Percentiles rank a stretch among this genome's conserved stretches.
These are phyloP conservation scores for Neostethus bicornis DNA, from an alignment of 2,797 vertebrate genomes.

Conservation along the genomic window DNA sequence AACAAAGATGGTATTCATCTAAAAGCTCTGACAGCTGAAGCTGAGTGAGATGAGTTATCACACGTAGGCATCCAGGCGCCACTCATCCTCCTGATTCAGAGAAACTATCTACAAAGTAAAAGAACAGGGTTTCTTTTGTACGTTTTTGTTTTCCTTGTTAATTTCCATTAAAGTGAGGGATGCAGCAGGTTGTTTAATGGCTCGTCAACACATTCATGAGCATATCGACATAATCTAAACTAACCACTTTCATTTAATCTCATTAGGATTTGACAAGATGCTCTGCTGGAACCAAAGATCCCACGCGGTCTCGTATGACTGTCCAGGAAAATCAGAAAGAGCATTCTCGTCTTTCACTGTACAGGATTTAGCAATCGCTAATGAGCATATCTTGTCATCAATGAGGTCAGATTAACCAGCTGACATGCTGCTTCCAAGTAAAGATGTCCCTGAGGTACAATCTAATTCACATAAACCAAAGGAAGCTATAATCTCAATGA, in stretches of 20 bases:
- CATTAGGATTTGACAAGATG: constrained; percentile 72
- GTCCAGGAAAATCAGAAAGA: constrained; percentile 72
- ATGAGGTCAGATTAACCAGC: constrained; percentile 54
- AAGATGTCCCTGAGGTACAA: too few relatives aligned
- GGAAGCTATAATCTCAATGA: too few relatives aligned
- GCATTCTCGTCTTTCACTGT: constrained; percentile 67
- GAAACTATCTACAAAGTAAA: constrained; percentile 58
- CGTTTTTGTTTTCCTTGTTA: constrained; percentile 55
- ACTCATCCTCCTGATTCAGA: constrained; percentile 58
- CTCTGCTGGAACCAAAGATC: constrained; percentile 58
- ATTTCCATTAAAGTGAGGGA: constrained; percentile 65
- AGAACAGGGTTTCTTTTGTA: constrained; percentile 56
- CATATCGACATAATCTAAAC: constrained; percentile 70
- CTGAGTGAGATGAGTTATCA: constrained; percentile 64
- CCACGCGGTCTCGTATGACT: constrained; percentile 58
- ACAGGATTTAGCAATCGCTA: constrained; percentile 71
- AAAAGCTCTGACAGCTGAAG: not conserved
- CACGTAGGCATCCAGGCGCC: constrained; percentile 41
- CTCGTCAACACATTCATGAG: constrained; percentile 66
- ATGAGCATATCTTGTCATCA: constrained; percentile 71
- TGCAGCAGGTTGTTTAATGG: constrained; percentile 73
- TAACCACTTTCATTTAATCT: constrained; percentile 78
- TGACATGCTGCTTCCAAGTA: too few relatives aligned
- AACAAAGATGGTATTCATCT: too few relatives aligned
- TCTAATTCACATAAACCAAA: too few relatives aligned